Percentiles rank a stretch among this genome's conserved stretches.
phyloP scores from a whole-genome alignment of 2,797 vertebrate species.

The Coluber constrictor region DNA sequence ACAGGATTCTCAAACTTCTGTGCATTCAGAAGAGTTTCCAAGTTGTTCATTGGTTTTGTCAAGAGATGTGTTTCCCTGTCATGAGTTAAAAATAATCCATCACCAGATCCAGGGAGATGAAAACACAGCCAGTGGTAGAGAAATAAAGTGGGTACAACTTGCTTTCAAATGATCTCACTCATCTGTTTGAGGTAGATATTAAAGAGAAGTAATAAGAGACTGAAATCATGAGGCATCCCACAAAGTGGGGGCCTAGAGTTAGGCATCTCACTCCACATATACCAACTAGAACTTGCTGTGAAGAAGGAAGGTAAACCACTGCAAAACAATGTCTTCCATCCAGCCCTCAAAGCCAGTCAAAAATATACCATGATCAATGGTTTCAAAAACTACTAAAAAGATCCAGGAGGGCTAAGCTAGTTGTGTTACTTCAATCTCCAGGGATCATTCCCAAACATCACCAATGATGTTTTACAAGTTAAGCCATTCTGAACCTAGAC shows the following conservation, averaged over 20 bases:
- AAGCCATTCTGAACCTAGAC: background rate
- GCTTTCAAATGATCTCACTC: background rate
- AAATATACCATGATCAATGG: background rate
- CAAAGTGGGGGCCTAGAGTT: background rate
- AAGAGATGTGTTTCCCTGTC: background rate
- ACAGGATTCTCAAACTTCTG: background rate
- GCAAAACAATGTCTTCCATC: background rate
- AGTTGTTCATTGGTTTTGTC: background rate
- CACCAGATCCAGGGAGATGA: background rate
- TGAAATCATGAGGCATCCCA: background rate
- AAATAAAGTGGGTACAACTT: background rate
- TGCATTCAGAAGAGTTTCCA: background rate
- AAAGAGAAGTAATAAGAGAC: background rate
- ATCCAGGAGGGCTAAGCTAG: background rate
- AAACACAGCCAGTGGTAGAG: background rate
- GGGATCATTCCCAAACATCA: background rate
- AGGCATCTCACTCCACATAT: background rate
- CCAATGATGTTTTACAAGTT: background rate
- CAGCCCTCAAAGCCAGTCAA: background rate
- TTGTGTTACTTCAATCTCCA: background rate
- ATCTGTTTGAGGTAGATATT: background rate
- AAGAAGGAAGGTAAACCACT: background rate
- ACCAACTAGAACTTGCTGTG: background rate
- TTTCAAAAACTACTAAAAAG: background rate
- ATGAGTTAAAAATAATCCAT: background rate